Percentiles rank a stretch among this genome's conserved stretches.
Evolutionary conservation across 2,888 invertebrate species (phyloP).

Genomic region (Parasteatoda lunata): DNA sequence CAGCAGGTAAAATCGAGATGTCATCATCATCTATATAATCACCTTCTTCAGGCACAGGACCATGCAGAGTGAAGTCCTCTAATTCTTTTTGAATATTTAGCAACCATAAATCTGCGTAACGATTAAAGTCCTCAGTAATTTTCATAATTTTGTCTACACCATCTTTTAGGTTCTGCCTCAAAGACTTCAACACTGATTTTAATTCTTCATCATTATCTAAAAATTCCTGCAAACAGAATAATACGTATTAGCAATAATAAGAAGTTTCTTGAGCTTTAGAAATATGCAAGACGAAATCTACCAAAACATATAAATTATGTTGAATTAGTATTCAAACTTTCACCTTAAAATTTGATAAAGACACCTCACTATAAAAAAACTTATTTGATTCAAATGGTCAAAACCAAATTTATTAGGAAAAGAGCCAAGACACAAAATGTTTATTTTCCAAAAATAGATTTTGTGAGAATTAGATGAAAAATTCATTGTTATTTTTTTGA

Average conservation of each 20-base stretch:
- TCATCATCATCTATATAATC: slow-evolving; percentile 12
- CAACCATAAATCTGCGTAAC: slow-evolving; percentile 56
- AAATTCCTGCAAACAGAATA: slow-evolving; percentile 5
- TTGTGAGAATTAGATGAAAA: no score
- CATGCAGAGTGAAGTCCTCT: slow-evolving; percentile 55
- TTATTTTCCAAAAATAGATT: no score
- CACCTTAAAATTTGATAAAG: not conserved
- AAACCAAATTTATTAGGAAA: no score
- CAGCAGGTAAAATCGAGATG: not conserved
- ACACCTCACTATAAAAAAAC: not conserved
- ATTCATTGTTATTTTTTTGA: no score
- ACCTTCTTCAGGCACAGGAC: slow-evolving; percentile 35
- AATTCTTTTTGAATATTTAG: slow-evolving; percentile 35
- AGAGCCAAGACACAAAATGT: no score
- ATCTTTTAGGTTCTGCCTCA: slow-evolving; percentile 13
- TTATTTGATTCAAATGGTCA: no score
- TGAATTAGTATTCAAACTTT: not conserved
- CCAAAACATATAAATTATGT: no score
- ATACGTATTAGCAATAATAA: no score
- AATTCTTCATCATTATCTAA: slow-evolving; percentile 10
- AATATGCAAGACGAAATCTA: no score
- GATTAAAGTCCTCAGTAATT: not conserved
- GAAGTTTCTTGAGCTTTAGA: no score
- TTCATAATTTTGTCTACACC: slow-evolving; percentile 11
- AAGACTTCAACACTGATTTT: not conserved